Base-by-base conservation (phyloP, 1,140 invertebrate species). In the Eciton burchellii region DNA sequence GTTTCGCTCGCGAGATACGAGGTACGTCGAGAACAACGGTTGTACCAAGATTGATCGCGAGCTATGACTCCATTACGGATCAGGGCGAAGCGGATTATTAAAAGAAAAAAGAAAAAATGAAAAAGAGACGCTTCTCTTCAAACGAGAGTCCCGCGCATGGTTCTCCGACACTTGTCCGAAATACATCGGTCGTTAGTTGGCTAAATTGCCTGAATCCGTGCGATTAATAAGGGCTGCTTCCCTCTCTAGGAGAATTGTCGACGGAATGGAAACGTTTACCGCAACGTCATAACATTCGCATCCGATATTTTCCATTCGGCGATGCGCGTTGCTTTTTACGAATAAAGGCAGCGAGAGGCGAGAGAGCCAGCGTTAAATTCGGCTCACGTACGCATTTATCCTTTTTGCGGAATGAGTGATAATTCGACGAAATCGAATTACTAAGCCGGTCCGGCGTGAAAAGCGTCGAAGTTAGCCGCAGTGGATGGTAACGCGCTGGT, bases 401-500 rank as follows among this genome's bases (percentile, higher is more conserved):
- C 91, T 92, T 92, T 92, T 92, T 92, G 89, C 84, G 89, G 87
- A 91, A 92, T 91, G 90, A 91, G 90, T 89, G 91, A 92, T 92
- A 92, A 92, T 92, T 92, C 90, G 90, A 82, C 57, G 85, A 89
- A 91, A 91, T 92, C 90, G 88, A 92, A 91, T 92, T 92, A 92
- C 90, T 84, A 82, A 43, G 82, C 84, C 84, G 90, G 88, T 85
- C 85, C 90, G 84, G 88, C 87, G 89, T 91, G 91, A 92, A 92
- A 92, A 91, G 89, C 90, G 91, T 63, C 88, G 83, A 92, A 91
- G 91, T 91, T 91, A 89, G 89, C 89, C 87, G 81, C 88, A 84
- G 63, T 85, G 84, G 86, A 74, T 85, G 81, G 82, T 88, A 76
- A 81, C 73, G 59, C 87, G 86, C 87, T 87, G 84, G 88, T 72